These are phyloP conservation scores for Coturnix japonica DNA, from an alignment of 2,113 vertebrate species.

Conservation along the genomic window DNA sequence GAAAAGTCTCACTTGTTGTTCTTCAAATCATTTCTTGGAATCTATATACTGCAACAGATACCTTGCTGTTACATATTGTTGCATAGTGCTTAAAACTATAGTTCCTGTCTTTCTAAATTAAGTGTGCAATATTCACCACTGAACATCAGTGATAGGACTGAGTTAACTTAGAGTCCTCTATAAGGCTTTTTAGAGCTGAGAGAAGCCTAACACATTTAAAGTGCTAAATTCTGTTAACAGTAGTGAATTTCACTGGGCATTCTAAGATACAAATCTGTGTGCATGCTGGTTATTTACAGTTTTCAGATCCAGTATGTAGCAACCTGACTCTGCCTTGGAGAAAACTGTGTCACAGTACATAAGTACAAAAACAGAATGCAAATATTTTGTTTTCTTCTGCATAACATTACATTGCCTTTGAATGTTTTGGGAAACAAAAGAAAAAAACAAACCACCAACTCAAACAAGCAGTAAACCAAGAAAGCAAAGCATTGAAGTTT, in stretches of 20 bases:
- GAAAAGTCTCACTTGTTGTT: background rate
- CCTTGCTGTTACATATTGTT: background rate
- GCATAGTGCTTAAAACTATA: background rate
- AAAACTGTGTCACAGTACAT: background rate
- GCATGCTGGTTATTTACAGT: background rate
- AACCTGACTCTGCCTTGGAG: background rate
- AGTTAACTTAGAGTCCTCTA: background rate
- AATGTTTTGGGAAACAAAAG: background rate
- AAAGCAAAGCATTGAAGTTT: background rate
- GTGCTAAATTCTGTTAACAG: background rate
- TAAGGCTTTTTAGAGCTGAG: background rate
- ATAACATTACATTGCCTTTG: background rate
- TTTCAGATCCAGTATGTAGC: background rate
- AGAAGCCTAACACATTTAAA: background rate
- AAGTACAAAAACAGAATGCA: background rate
- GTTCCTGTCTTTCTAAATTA: background rate
- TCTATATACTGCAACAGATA: background rate
- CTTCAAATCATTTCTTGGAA: background rate
- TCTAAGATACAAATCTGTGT: background rate
- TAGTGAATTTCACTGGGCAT: background rate
- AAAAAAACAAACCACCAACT: background rate
- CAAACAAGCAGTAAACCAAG: background rate
- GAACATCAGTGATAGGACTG: background rate
- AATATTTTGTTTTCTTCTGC: background rate
- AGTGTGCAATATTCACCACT: background rate